Evolutionary conservation across 2,888 invertebrate species (phyloP), one percentile per base, ranked within the genome.

Genomic region (Macrophya alboannulata): DNA sequence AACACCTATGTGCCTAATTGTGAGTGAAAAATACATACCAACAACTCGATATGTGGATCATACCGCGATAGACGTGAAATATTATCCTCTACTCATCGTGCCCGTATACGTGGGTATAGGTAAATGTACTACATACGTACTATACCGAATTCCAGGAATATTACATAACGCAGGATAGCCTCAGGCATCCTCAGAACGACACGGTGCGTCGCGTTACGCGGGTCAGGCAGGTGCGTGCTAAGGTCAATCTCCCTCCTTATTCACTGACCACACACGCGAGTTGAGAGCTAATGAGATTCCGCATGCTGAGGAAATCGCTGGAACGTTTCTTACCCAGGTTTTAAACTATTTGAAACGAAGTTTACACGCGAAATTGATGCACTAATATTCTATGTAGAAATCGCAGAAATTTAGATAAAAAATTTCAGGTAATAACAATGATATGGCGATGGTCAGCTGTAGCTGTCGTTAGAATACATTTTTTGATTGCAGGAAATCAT

Each of bases 181-280:
- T 10, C 77, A 83, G 40, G 85, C 71, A 55, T 55, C 51, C 10
- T 8, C 31, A 31, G 31, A 31, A 77, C 77, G 77, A 55, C 43
- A 45, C 76, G 71, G 76, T 82, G 86, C 86, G 87, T 86, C 89
- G 87, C 87, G 86, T 87, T 88, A 87, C 87, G 86, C 88, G 89
- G 93, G 93, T 93, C 93, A 93, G 91, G 91, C 93, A 93, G 93
- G 93, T 93, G 93, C 91, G 88, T 88, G 89, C 90, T 84, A 88
- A 87, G 92, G 91, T 92, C 91, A 90, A 48, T 77, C 77, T 55
- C 55, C 55, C 55, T 37, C n/a, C 77, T 77, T 21, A 12, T 74
- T 25, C 43, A 40, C 45, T 77, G 77, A 77, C 77, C 77, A 51
- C 77, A 77, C 77, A 77, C 84, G 82, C 68, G 84, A 84, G 43